These are phyloP conservation scores for Diabrotica virgifera DNA, from an alignment of 1,140 invertebrate genomes.

Conservation along the genomic window DNA sequence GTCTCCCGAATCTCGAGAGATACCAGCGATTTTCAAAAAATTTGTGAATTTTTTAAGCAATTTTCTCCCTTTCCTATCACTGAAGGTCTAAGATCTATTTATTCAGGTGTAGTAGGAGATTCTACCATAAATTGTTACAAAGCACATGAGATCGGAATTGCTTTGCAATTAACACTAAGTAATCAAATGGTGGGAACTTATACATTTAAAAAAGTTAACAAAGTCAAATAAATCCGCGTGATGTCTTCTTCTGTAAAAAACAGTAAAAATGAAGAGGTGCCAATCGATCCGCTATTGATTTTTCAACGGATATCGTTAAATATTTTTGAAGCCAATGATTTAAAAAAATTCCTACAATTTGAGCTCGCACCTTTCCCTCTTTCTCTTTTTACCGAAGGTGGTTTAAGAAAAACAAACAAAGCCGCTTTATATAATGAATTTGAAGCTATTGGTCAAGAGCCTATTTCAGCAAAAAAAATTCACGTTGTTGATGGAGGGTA, in stretches of 20 bases:
- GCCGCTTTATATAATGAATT: slow-evolving; percentile 41
- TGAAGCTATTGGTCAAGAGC: slow-evolving; percentile 20
- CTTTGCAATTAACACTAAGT: background rate
- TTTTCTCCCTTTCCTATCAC: background rate
- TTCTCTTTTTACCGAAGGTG: slow-evolving; percentile 40
- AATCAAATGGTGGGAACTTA: background rate
- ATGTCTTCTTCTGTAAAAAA: background rate
- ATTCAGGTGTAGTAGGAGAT: background rate
- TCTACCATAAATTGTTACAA: background rate
- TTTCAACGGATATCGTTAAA: background rate
- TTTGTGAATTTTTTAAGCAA: background rate
- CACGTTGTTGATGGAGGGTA: slow-evolving; percentile 43
- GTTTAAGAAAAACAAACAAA: slow-evolving; percentile 47
- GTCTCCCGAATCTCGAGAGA: background rate
- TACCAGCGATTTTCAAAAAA: background rate
- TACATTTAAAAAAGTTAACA: background rate
- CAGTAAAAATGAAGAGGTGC: background rate
- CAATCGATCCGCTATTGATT: background rate
- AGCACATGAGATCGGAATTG: background rate
- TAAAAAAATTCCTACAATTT: background rate
- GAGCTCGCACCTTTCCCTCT: slow-evolving; percentile 36
- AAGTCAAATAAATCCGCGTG: background rate
- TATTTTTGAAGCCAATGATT: background rate
- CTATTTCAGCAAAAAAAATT: background rate
- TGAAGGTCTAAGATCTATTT: background rate